Evolutionary conservation across 2,113 vertebrate species (phyloP).

Genomic region (Ctenomys sociabilis): DNA sequence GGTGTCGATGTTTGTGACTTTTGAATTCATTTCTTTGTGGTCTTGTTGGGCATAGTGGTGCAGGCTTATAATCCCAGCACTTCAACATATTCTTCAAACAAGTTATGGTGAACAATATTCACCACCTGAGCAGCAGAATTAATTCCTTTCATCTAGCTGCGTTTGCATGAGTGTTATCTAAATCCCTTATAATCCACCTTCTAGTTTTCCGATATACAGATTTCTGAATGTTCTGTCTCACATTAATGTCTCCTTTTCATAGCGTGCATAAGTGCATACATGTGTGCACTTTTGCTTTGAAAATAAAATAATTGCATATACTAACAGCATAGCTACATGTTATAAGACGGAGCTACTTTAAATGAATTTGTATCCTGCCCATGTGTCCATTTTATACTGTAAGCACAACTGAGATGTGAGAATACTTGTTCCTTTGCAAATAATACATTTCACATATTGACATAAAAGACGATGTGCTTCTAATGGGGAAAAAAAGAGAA

Average conservation of each 20-base stretch:
- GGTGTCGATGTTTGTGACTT: neutral
- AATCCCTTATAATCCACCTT: too few species aligned
- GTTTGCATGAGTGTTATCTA: neutral
- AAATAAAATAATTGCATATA: slow-evolving; percentile 23
- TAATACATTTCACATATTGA: neutral
- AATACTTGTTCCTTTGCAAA: rapidly evolving
- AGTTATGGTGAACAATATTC: too few species aligned
- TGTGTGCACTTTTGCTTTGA: neutral
- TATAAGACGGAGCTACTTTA: neutral
- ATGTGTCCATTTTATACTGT: neutral
- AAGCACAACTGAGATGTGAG: neutral
- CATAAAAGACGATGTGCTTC: neutral
- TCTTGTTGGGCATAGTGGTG: too few species aligned
- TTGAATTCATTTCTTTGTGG: neutral
- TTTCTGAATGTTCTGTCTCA: neutral
- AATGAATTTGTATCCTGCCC: neutral
- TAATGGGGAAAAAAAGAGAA: neutral
- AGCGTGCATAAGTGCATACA: neutral
- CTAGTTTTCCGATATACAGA: too few species aligned
- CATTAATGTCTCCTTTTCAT: neutral
- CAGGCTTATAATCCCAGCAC: too few species aligned
- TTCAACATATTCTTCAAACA: neutral
- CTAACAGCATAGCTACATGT: neutral
- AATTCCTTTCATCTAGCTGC: neutral
- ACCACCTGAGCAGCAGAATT: neutral